Evolutionary conservation across 1,140 invertebrate genomes (phyloP).

Genomic region (Drosophila equinoxialis): DNA sequence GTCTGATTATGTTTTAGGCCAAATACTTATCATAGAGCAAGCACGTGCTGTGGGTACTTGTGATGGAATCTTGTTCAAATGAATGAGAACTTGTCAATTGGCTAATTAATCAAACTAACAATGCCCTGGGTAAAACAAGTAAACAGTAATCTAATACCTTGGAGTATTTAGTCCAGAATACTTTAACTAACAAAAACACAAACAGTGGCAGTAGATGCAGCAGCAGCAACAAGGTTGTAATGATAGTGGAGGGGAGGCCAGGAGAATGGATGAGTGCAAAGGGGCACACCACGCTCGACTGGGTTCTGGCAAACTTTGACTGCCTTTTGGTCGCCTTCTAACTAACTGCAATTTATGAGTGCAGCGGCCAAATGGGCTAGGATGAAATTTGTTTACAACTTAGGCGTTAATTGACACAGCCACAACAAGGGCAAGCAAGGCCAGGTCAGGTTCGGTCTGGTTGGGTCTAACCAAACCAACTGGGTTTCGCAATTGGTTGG

Average conservation of each 20-base stretch:
- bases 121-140: constrained; percentile 70
- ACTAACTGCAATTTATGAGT: constrained; percentile 78
- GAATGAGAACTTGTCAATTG: constrained; percentile 23
- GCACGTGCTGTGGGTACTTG: background rate
- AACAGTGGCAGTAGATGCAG: background rate
- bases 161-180: constrained; percentile 66
- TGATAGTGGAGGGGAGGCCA: background rate
- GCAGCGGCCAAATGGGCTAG: constrained; percentile 61
- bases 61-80: constrained; percentile 37
- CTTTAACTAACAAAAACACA: constrained; percentile 60
- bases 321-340: constrained; percentile 33
- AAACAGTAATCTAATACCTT: constrained; percentile 60
- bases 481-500: constrained; percentile 65
- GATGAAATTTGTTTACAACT: constrained; percentile 77
- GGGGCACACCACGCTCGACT: constrained; percentile 27
- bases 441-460: background rate
- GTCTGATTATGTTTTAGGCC: background rate
- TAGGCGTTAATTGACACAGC: constrained; percentile 77
- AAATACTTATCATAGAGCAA: background rate
- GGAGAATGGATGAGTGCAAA: background rate
- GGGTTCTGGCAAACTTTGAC: constrained; percentile 46
- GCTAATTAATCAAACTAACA: constrained; percentile 60
- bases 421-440: constrained; percentile 41
- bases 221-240: background rate
- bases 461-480: constrained; percentile 38